A percentile compares a stretch with the other conserved stretches of the same genome.
Evolutionary conservation across 2,888 invertebrate species (phyloP).

Genomic region (Dastarcus helophoroides): DNA sequence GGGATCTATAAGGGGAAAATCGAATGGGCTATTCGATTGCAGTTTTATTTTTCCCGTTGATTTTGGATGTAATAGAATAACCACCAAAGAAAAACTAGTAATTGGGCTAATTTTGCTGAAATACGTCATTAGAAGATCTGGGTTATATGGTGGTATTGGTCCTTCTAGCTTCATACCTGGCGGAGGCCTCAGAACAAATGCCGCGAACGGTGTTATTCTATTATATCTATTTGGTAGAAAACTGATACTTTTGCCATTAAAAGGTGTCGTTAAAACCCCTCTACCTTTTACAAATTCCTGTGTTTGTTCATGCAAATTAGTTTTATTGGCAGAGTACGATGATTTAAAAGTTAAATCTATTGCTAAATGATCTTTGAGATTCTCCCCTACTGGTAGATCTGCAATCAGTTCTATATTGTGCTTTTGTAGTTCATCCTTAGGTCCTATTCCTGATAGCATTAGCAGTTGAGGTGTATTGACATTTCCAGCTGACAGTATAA

Average conservation of each 20-base stretch:
- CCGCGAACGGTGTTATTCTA: constrained; percentile 11
- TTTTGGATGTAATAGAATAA: constrained; percentile 33
- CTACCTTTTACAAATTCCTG: constrained; percentile 34
- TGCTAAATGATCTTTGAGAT: constrained; percentile 45
- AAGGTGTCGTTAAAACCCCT: constrained; percentile 36
- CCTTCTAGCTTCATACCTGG: constrained; percentile 4
- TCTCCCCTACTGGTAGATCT: constrained; percentile 43
- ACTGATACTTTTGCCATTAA: constrained; percentile 8
- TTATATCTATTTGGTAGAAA: constrained; percentile 6
- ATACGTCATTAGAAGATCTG: constrained; percentile 3
- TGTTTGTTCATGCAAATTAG: constrained; percentile 10
- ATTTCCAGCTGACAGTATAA: constrained; percentile 54
- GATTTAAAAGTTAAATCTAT: constrained; percentile 13
- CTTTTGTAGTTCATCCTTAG: constrained; percentile 38
- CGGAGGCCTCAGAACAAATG: constrained; percentile 12
- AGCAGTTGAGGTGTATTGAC: constrained; percentile 57
- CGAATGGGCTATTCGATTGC: constrained; percentile 42
- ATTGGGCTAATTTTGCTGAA: constrained; percentile 6
- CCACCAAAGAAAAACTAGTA: constrained; percentile 11
- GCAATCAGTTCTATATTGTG: constrained; percentile 35
- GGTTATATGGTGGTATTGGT: constrained; percentile 2
- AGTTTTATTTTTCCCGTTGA: constrained; percentile 45
- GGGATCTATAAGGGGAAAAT: constrained; percentile 48
- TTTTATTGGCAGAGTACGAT: constrained; percentile 2
- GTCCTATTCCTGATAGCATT: constrained; percentile 56